These are phyloP conservation scores for Epicampocera succincta DNA, from an alignment of 2,888 invertebrate species.

Conservation along the genomic window DNA sequence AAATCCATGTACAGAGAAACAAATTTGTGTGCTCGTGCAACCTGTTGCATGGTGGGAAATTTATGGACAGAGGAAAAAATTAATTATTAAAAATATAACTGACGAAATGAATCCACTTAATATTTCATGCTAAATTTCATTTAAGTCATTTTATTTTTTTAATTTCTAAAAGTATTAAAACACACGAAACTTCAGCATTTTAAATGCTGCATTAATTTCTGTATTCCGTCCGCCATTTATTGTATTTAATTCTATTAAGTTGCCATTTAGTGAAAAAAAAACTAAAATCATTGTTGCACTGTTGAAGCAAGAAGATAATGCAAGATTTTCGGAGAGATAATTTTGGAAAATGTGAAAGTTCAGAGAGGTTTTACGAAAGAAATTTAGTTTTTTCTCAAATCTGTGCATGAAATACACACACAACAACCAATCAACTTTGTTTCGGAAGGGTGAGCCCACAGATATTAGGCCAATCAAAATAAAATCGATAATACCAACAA, in stretches of 20 bases:
- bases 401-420: too few species aligned
- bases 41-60: slow-evolving; percentile 52
- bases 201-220: slow-evolving; percentile 8
- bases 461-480: too few species aligned
- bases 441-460: too few species aligned
- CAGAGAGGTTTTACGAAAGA: too few species aligned
- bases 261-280: neutral
- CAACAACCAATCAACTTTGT: too few species aligned
- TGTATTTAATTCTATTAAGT: neutral
- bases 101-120: slow-evolving; percentile 57
- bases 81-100: slow-evolving; percentile 65
- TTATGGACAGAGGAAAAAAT: slow-evolving; percentile 45
- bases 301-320: too few species aligned
- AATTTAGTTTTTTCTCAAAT: too few species aligned
- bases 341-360: too few species aligned
- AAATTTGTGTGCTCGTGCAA: slow-evolving; percentile 34
- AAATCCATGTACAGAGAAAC: slow-evolving; percentile 6
- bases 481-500: too few species aligned
- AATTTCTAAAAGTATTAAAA: slow-evolving; percentile 1
- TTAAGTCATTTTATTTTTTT: slow-evolving; percentile 19
- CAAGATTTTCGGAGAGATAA: too few species aligned
- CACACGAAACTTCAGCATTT: slow-evolving; percentile 8
- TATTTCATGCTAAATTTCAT: slow-evolving; percentile 49
- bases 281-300: too few species aligned
- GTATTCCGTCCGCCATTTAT: neutral